These are phyloP conservation scores for Lerema accius DNA, from an alignment of 1,140 invertebrate genomes.

Conservation along the genomic window DNA sequence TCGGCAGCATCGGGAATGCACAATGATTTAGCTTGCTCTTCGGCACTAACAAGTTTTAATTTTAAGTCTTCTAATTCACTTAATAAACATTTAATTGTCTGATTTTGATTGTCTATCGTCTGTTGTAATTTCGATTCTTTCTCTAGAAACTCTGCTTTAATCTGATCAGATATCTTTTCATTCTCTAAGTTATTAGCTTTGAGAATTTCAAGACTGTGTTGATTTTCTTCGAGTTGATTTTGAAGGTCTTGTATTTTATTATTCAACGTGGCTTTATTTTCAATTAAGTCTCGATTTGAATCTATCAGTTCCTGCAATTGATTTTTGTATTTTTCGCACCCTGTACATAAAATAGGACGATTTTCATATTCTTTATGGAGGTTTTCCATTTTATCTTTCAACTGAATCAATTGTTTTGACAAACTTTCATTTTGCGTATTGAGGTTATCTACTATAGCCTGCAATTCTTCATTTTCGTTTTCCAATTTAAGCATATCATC, in stretches of 20 bases:
- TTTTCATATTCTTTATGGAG: conserved; percentile 42
- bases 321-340: conserved; percentile 42
- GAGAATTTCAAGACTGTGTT: conserved; percentile 35
- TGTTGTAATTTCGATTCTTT: conserved; percentile 38
- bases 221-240: conserved; percentile 37
- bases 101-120: conserved; percentile 36
- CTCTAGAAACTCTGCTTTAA: conserved; percentile 35
- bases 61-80: conserved; percentile 47
- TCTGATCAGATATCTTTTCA: conserved; percentile 17
- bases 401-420: conserved; percentile 41
- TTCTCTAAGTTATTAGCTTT: conserved; percentile 39
- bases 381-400: conserved; percentile 49
- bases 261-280: conserved; percentile 56
- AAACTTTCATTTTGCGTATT: conserved; percentile 61
- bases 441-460: conserved; percentile 84
- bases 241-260: conserved; percentile 56
- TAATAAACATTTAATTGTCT: conserved; percentile 37
- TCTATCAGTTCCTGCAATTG: conserved; percentile 38
- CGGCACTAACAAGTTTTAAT: conserved; percentile 32
- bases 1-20: conserved; percentile 31
- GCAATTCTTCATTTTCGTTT: conserved; percentile 88
- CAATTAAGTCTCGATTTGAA: conserved; percentile 44
- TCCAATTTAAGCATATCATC: conserved; percentile 85
- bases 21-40: conserved; percentile 32
- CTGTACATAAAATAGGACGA: conserved; percentile 26